Base-by-base conservation (phyloP, 2,113 vertebrate species). In the Garra rufa region DNA sequence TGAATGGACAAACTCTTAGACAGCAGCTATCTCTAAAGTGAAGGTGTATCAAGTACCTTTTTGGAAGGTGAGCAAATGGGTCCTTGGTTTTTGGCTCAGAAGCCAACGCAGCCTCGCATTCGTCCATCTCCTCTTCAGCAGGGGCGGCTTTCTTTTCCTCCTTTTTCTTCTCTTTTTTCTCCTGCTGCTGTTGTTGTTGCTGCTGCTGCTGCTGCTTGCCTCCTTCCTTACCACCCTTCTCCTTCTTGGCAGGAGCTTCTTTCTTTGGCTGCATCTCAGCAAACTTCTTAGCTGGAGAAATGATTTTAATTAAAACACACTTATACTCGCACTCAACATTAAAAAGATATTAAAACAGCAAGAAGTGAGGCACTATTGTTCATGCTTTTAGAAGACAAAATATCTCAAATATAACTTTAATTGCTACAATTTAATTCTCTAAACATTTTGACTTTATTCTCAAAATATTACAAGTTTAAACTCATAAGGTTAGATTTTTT, bases 201-300 rank as follows among this genome's bases (percentile, higher is more conserved):
- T 88, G 85, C 44, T 83, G 86, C 83, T 94, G n/a, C 34, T 34
- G 34, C 34, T 34, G 85, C 89, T 91, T 89, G 93, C 94, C 81
- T 95, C 84, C 73, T 26, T 88, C 95, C 81, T 92, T 97, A 24
- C 65, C 89, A 61, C 67, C 91, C 81, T 97, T 97, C 86, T 98
- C 96, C 81, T 97, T 96, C 91, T 96, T 95, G n/a, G 94, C 88
- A 26, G 94, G 88, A 0, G 92, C 28, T 2, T 98, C 96, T 83
- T 96, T 98, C 87, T 96, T 98, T 28, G 97, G 96, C 89, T 98
- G 97, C 89, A 95, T 93, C 85, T 98, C 97, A 0, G 96, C 92
- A 93, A 98, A 98, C 90, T 96, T 98, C 89, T 96, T 98, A 83
- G 96, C 97, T 98, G 84, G 0, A 90, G 9, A 26, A 77, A 85